Conservation (phyloP, 2,888 invertebrate genomes). For the Tenthredo scrophulariae region DNA sequence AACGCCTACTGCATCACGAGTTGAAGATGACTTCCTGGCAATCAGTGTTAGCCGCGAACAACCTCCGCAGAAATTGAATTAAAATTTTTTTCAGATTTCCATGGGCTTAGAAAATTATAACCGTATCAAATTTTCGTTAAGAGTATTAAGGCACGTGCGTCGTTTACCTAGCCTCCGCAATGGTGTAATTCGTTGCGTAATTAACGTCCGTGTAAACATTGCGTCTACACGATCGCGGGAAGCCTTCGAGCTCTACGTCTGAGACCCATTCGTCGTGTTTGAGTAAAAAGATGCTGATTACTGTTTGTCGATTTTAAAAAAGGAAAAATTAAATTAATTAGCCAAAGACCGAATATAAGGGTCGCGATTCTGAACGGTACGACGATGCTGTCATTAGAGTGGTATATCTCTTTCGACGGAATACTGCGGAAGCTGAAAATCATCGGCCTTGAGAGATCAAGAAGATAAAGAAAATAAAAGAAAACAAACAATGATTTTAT, state of each 20-base stretch:
- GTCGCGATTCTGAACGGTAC: too few relatives aligned
- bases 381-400: neutral
- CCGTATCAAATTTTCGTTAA: neutral
- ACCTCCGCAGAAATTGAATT: neutral
- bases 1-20: neutral
- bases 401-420: neutral
- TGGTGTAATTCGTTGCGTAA: slow-evolving; percentile 29
- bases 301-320: neutral
- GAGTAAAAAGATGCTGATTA: neutral
- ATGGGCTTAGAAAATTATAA: slow-evolving; percentile 6
- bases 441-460: neutral
- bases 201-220: slow-evolving; percentile 48
- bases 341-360: too few relatives aligned
- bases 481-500: neutral
- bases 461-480: neutral
- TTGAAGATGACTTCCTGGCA: too few relatives aligned
- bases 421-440: neutral
- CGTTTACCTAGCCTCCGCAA: neutral
- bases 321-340: too few relatives aligned
- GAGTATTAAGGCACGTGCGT: slow-evolving; percentile 18
- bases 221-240: slow-evolving; percentile 37
- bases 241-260: neutral
- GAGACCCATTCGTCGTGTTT: neutral
- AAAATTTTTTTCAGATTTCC: neutral
- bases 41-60: neutral